phyloP scores from a whole-genome alignment of 1,140 invertebrate species.

The Drosophila santomea region DNA sequence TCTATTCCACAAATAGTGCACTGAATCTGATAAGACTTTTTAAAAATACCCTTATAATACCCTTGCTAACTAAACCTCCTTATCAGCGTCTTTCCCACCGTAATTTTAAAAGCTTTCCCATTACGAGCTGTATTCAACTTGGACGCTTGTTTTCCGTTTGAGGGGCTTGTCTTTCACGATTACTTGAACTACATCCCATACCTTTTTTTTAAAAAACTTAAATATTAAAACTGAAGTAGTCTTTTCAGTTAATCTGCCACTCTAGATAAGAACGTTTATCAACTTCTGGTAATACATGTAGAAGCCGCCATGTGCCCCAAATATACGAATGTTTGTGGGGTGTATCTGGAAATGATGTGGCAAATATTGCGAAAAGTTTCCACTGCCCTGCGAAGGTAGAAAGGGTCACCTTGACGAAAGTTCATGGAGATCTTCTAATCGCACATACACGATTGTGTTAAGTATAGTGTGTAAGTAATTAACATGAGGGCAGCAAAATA shows the following conservation, averaged over 20 bases:
- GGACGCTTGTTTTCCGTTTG: background rate
- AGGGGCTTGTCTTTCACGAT: slow-evolving; percentile 16
- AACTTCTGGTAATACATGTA: slow-evolving; percentile 3
- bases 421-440: slow-evolving; percentile 1
- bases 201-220: background rate
- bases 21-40: slow-evolving; percentile 3
- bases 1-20: background rate
- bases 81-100: slow-evolving; percentile 14
- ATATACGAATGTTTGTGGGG: background rate
- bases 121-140: background rate
- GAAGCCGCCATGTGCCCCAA: background rate
- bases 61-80: slow-evolving; percentile 19
- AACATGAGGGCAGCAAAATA: slow-evolving; percentile 4
- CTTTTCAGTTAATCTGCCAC: slow-evolving; percentile 9
- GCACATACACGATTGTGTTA: background rate
- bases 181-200: background rate
- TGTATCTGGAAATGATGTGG: slow-evolving; percentile 14
- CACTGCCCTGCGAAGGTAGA: slow-evolving; percentile 17
- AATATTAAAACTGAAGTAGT: slow-evolving; percentile 1
- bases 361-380: slow-evolving; percentile 34
- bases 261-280: slow-evolving; percentile 31
- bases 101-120: background rate
- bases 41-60: slow-evolving; percentile 39
- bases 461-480: background rate
- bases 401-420: slow-evolving; percentile 63